phyloP scores from a whole-genome alignment of 2,797 vertebrate species.

The Sebastes hubbsi region DNA sequence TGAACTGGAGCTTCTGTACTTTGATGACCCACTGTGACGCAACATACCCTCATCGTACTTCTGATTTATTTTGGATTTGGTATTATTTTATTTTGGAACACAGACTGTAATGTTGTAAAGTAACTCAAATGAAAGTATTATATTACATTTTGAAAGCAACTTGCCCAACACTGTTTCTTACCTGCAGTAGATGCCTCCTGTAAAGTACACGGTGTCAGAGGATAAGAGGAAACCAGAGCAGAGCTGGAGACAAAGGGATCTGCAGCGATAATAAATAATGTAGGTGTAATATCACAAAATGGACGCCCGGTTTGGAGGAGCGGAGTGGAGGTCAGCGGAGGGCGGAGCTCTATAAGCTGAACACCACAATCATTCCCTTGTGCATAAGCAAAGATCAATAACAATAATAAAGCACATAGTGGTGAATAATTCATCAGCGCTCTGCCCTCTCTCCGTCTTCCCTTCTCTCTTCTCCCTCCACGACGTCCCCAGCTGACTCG shows the following conservation, averaged over 20 bases:
- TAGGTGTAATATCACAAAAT: conserved; percentile 81
- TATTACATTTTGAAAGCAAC: neutral
- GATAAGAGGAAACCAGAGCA: conserved; percentile 60
- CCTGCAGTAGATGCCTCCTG: neutral
- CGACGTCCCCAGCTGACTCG: conserved; percentile 58
- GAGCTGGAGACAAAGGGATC: conserved; percentile 64
- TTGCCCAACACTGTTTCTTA: neutral
- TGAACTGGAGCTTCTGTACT: neutral
- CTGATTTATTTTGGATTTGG: neutral
- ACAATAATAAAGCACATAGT: conserved; percentile 74
- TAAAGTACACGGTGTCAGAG: conserved; percentile 41
- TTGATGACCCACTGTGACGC: neutral
- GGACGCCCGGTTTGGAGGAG: conserved; percentile 70
- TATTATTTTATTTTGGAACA: neutral
- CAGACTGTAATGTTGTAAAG: neutral
- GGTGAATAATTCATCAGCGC: conserved; percentile 80
- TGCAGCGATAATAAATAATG: conserved; percentile 83
- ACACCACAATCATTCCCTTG: conserved; percentile 74
- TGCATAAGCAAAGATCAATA: conserved; percentile 72
- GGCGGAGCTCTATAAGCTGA: conserved; percentile 72
- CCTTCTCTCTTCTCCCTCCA: conserved; percentile 60
- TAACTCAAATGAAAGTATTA: neutral
- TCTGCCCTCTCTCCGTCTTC: conserved; percentile 33
- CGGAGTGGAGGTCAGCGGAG: conserved; percentile 58
- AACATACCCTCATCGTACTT: neutral